Conservation (phyloP, 2,797 vertebrate genomes). For the Sebastolobus altivelis region DNA sequence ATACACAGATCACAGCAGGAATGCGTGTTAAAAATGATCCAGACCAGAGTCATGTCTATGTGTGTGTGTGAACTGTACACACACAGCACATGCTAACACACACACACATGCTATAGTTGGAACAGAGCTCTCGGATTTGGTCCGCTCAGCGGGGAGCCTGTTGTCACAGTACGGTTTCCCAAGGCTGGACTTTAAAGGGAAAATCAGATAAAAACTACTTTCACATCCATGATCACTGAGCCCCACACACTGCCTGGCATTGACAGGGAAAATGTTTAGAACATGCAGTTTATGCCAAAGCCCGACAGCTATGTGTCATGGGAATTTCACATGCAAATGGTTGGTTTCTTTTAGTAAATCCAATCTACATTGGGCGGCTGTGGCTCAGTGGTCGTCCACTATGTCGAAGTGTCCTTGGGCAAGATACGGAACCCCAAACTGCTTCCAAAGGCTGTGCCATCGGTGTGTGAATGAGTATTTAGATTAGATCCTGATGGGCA, state of each 20-base stretch:
- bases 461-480: too few species aligned
- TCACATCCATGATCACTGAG: conserved; percentile 12
- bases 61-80: conserved; percentile 1
- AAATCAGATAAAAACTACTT: conserved; percentile 43
- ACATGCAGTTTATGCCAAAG: conserved; percentile 18
- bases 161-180: conserved; percentile 69
- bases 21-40: conserved; percentile 62
- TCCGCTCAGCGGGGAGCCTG: conserved; percentile 67
- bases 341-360: background rate
- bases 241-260: conserved; percentile 12
- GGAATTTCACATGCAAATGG: background rate
- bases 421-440: too few species aligned
- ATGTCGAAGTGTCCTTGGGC: too few species aligned
- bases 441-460: too few species aligned
- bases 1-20: conserved; percentile 48
- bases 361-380: background rate
- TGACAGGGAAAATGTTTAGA: conserved; percentile 4
- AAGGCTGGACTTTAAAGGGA: conserved; percentile 47
- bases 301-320: background rate
- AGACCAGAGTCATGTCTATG: conserved; percentile 9
- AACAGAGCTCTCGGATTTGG: conserved; percentile 59
- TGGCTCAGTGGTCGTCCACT: too few species aligned
- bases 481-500: too few species aligned
- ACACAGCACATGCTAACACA: conserved; percentile 40
- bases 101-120: conserved; percentile 53